phyloP scores from a whole-genome alignment of 2,888 invertebrate species.

The Pegoplata infirma region DNA sequence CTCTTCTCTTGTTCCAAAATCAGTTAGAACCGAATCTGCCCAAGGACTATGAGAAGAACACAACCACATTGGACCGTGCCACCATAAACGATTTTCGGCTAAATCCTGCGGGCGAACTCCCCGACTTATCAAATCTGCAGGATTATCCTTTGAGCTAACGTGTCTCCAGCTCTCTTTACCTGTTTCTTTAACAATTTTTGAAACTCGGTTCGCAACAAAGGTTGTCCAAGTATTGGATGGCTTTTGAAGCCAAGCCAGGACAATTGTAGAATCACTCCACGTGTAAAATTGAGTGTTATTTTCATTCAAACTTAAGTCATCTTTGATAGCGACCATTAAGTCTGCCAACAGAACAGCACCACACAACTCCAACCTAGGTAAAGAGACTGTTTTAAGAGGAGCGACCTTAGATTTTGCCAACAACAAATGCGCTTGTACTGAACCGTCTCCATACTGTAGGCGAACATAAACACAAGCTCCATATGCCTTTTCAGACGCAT shows the following conservation, averaged over 20 bases:
- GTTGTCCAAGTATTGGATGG: no score
- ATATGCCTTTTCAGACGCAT: conserved; percentile 23
- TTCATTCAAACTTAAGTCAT: neutral
- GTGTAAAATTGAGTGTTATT: neutral
- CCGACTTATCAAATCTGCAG: conserved; percentile 19
- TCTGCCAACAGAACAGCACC: neutral
- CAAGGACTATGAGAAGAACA: neutral
- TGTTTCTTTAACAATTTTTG: conserved; percentile 11
- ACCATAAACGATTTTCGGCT: neutral
- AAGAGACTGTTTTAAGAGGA: neutral
- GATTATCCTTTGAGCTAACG: conserved; percentile 13
- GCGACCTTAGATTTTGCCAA: conserved; percentile 5
- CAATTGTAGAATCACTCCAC: neutral
- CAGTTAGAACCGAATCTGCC: neutral
- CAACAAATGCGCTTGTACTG: neutral
- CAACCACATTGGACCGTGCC: conserved; percentile 3
- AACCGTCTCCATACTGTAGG: neutral
- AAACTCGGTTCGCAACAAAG: conserved; percentile 28
- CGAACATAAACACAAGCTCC: conserved; percentile 9
- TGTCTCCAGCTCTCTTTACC: conserved; percentile 14
- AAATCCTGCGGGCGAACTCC: conserved; percentile 18
- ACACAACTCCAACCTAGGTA: no score
- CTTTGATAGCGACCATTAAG: neutral
- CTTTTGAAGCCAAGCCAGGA: conserved; percentile 15
- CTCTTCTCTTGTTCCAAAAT: conserved; percentile 13